Conservation (phyloP, 2,113 vertebrate genomes). For the Perca fluviatilis region DNA sequence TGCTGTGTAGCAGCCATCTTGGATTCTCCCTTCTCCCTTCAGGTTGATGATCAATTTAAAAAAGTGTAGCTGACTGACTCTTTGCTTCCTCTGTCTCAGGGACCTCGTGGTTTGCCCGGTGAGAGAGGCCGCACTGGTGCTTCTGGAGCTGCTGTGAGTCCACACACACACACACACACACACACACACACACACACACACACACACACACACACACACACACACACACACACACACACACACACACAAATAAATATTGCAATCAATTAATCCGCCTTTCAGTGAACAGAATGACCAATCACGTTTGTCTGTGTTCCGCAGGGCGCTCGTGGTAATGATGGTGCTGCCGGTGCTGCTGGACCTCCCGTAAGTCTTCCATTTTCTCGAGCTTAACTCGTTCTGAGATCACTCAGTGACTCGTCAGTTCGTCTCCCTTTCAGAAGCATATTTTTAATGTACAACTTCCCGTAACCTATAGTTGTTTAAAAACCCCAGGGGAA, state of each 20-base stretch:
- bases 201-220: background rate
- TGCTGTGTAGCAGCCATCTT: background rate
- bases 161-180: background rate
- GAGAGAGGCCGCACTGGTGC: conserved; percentile 96
- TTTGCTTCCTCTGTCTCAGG: conserved; percentile 79
- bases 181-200: background rate
- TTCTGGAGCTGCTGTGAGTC: conserved; percentile 94
- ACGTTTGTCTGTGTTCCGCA: conserved; percentile 60
- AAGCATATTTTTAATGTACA: background rate
- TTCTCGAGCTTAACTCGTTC: background rate
- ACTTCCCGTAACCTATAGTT: background rate
- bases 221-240: background rate
- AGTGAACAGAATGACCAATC: conserved; percentile 8
- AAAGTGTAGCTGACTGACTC: background rate
- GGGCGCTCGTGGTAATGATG: conserved; percentile 98
- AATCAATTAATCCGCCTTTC: background rate
- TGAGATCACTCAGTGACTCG: too few species aligned
- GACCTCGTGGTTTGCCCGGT: conserved; percentile 95
- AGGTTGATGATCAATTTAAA: background rate
- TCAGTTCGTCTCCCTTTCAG: background rate
- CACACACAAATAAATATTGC: background rate
- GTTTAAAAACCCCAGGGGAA: conserved; percentile 9
- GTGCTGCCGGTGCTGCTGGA: conserved; percentile 93
- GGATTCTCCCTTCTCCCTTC: background rate
- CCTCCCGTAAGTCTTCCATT: conserved; percentile 89